Evolutionary conservation across 2,113 vertebrate genomes (phyloP), one percentile per base, ranked within the genome.

Genomic region (Planiliza haematocheilus): DNA sequence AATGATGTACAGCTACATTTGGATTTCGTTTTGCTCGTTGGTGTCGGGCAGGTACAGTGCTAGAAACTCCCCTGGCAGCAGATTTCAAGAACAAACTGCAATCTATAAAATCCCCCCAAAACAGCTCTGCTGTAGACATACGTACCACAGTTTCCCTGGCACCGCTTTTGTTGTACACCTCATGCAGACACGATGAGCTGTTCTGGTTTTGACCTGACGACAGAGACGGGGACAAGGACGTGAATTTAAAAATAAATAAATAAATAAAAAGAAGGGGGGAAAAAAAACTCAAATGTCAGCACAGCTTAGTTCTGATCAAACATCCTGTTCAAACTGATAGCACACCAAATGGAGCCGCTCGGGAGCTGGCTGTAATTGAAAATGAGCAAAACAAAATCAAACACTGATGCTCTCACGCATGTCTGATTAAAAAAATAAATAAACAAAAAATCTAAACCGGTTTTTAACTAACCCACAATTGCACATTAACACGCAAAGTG

Each of bases 291-390:
- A 84, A 84, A 86, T 77, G 76, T 76, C 84, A 84, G 64, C 70
- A 60, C 68, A 70, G 81, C 85, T 89, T 86, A 85, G 84, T 86
- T 91, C 66, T 85, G 77, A 81, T 88, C 86, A 91, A 92, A 91
- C 83, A 91, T 62, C 49, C 82, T 86, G 83, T 86, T 85, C 77
- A 76, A 82, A 81, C 85, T 82, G 86, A 89, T 85, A 86, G 73
- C 69, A 45, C 41, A 57, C 46, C 5, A 42, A 53, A 75, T 9
- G 58, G n/a, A 72, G 75, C 73, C 41, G 10, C 62, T 63, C n/a
- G 21, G 62, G 62, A 85, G 60, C 60, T n/a, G 81, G 68, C 70
- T 68, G 41, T 72, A 75, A 79, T 76, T 79, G 74, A 84, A 87
- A 87, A 84, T 56, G 50, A 59, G 61, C 34, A 59, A 85, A 85